Percentiles rank a stretch among this genome's conserved stretches.
Conservation (phyloP, 2,888 invertebrate genomes). For the Cactoblastis cactorum region DNA sequence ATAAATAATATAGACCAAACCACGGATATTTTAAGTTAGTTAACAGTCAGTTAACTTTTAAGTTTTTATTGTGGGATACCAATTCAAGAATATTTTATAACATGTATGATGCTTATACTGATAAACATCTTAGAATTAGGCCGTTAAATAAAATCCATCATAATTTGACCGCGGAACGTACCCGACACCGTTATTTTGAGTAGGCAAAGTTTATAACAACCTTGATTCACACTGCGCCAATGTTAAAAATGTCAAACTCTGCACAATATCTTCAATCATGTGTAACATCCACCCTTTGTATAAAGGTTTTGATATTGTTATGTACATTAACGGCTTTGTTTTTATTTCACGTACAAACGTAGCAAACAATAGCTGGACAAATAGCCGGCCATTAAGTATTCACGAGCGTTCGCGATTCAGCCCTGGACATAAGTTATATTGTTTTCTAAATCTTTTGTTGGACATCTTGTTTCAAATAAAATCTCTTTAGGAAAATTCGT, state of each 20-base stretch:
- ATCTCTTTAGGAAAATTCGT: not conserved
- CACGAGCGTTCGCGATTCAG: slow-evolving; percentile 3
- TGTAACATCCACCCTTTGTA: slow-evolving; percentile 3
- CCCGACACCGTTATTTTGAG: no score
- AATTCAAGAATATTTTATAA: no score
- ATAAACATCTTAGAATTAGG: no score
- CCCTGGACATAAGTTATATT: slow-evolving; percentile 2
- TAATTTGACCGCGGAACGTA: no score
- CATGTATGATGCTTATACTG: no score
- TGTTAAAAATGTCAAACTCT: not conserved
- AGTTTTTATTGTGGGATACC: no score
- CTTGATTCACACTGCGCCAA: not conserved
- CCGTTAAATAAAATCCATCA: no score
- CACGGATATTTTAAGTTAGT: no score
- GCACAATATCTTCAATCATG: not conserved
- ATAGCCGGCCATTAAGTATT: slow-evolving; percentile 11
- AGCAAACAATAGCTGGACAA: slow-evolving; percentile 12
- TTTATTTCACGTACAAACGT: slow-evolving; percentile 6
- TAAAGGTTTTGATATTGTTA: slow-evolving; percentile 11
- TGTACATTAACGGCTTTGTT: not conserved
- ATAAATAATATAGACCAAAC: no score
- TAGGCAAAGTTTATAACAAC: no score
- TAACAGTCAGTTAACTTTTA: no score
- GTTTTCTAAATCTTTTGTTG: not conserved
- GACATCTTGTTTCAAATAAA: not conserved